Conservation (phyloP, 1,140 invertebrate genomes). For the Saccostrea echinata region DNA sequence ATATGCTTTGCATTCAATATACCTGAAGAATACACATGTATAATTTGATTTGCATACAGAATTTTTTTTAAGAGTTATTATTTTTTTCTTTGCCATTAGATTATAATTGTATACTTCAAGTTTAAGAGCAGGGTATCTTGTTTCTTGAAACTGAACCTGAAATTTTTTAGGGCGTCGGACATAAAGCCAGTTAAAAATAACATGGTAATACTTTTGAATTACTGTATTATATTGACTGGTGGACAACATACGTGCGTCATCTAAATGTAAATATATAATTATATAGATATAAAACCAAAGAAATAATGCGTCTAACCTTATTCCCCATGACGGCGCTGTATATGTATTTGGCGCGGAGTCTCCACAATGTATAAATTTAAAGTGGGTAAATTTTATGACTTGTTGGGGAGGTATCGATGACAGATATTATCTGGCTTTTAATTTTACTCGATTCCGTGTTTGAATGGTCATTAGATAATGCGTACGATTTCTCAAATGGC, state of each 20-base stretch:
- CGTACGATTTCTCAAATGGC: neutral
- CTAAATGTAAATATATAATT: neutral
- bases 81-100: too few relatives aligned
- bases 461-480: constrained; percentile 12
- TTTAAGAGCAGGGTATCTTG: too few relatives aligned
- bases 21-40: neutral
- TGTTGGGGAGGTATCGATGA: neutral
- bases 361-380: neutral
- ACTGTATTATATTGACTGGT: neutral
- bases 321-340: neutral
- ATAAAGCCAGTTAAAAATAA: neutral
- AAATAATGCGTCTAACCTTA: neutral
- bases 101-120: too few relatives aligned
- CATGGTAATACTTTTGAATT: neutral
- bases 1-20: neutral
- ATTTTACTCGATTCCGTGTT: neutral
- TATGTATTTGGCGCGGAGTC: neutral
- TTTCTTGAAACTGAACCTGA: neutral
- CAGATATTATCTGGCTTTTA: neutral
- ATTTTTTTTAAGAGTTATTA: too few relatives aligned
- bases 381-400: neutral
- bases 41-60: neutral
- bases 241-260: neutral
- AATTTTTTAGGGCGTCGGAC: neutral
- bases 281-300: neutral